A percentile compares a stretch with the other conserved stretches of the same genome.
Conservation (phyloP, 2,888 invertebrate genomes). For the Monochamus alternatus region DNA sequence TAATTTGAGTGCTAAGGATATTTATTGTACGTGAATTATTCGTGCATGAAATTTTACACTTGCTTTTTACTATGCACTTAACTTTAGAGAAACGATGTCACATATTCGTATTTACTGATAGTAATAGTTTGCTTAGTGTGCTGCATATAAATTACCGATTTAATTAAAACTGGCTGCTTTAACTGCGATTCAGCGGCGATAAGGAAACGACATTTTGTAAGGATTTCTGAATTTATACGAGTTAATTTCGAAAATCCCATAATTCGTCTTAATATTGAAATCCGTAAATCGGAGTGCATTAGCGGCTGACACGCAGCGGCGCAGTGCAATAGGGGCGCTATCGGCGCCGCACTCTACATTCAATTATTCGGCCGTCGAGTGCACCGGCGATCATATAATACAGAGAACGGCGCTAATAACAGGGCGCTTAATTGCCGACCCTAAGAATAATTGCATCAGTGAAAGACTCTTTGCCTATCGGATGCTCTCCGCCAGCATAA, state of each 20-base stretch:
- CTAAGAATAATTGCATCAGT: conserved; percentile 18
- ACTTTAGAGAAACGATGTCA: too few relatives aligned
- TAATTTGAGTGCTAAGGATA: too few relatives aligned
- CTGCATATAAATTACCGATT: neutral
- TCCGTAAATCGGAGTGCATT: conserved; percentile 53
- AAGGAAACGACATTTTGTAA: conserved; percentile 42
- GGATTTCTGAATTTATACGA: conserved; percentile 51
- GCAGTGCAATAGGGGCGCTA: conserved; percentile 22
- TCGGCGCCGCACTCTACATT: conserved; percentile 28
- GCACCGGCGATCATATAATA: conserved; percentile 22
- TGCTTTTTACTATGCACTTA: too few relatives aligned
- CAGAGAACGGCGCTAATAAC: conserved; percentile 19
- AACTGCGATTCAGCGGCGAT: conserved; percentile 26
- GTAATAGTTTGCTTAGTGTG: neutral
- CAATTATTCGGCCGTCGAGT: conserved; percentile 26
- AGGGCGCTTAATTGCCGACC: conserved; percentile 20
- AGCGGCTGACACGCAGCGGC: conserved; percentile 39
- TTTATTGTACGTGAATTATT: too few relatives aligned
- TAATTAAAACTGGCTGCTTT: conserved; percentile 40
- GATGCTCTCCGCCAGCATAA: neutral
- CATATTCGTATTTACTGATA: too few relatives aligned
- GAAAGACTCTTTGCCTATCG: neutral
- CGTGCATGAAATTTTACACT: too few relatives aligned
- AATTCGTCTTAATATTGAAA: conserved; percentile 56
- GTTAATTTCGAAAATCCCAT: conserved; percentile 56